Percentiles rank a stretch among this genome's conserved stretches.
Evolutionary conservation across 2,113 vertebrate species (phyloP).

Genomic region (Garra rufa): DNA sequence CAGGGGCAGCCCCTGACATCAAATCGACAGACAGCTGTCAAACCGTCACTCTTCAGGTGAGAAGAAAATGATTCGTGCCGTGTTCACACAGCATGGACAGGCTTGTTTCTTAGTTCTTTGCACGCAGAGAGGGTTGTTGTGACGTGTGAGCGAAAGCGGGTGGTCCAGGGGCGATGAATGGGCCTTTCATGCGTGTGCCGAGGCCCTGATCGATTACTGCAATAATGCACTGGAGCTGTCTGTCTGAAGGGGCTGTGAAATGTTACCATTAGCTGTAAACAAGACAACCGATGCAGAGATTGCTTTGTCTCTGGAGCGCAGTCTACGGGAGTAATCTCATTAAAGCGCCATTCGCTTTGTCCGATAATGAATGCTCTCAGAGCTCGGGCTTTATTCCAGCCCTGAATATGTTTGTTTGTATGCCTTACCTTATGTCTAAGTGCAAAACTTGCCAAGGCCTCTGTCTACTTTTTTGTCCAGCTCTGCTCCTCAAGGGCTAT

Average conservation of each 20-base stretch:
- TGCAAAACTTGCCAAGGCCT: slow-evolving; percentile 7
- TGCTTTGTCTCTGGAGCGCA: slow-evolving; percentile 60
- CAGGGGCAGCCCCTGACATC: slow-evolving; percentile 11
- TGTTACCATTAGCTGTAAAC: slow-evolving; percentile 55
- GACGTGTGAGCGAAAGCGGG: neutral
- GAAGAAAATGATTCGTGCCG: slow-evolving; percentile 5
- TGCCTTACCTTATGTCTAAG: neutral
- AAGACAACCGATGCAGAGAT: slow-evolving; percentile 56
- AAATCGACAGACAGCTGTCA: slow-evolving; percentile 16
- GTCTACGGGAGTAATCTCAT: slow-evolving; percentile 58
- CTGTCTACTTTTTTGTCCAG: neutral
- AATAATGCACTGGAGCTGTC: slow-evolving; percentile 55
- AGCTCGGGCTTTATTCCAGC: slow-evolving; percentile 10
- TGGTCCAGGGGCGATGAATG: slow-evolving; percentile 12
- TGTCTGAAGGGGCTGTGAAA: slow-evolving; percentile 48
- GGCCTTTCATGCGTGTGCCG: neutral
- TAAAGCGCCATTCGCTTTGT: slow-evolving; percentile 51
- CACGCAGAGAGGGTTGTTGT: neutral
- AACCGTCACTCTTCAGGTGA: neutral
- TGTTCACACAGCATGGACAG: neutral
- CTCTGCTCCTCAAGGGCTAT: neutral
- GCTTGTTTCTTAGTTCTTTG: slow-evolving; percentile 18
- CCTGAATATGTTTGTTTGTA: slow-evolving; percentile 17
- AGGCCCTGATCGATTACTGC: slow-evolving; percentile 58
- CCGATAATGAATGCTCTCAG: slow-evolving; percentile 36